Conservation (phyloP, 2,888 invertebrate genomes). For the Eupsilia transversa region DNA sequence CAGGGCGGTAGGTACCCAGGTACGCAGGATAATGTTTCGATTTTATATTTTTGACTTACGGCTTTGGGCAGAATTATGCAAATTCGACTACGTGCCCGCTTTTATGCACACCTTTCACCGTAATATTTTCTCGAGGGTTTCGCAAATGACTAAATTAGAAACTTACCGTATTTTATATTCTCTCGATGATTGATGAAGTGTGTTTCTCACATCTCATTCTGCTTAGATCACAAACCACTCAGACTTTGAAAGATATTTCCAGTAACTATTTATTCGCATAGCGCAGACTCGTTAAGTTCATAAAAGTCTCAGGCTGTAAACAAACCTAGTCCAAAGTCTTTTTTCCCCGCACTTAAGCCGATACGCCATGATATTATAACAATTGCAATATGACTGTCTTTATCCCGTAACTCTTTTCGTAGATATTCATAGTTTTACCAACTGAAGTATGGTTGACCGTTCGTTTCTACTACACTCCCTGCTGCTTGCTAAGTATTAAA, state of each 20-base stretch:
- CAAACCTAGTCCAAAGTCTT: neutral
- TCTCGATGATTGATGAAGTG: neutral
- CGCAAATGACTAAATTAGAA: conserved; percentile 1
- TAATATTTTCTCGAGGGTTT: conserved; percentile 20
- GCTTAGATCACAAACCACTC: neutral
- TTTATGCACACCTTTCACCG: conserved; percentile 13
- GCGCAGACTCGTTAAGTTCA: neutral
- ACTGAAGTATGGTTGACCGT: neutral
- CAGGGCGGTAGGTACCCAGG: conserved; percentile 4
- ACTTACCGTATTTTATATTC: neutral
- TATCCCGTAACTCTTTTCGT: neutral
- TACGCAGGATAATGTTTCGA: conserved; percentile 13
- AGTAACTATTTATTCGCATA: neutral
- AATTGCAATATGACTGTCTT: neutral
- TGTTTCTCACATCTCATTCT: neutral
- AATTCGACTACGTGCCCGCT: conserved; percentile 26
- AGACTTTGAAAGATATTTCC: neutral
- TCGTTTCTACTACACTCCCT: neutral
- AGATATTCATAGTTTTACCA: neutral
- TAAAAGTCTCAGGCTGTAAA: neutral
- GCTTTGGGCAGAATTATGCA: conserved; percentile 42
- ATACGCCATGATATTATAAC: neutral
- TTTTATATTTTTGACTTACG: conserved; percentile 39
- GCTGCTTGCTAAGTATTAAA: neutral
- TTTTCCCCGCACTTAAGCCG: neutral